Evolutionary conservation across 2,797 vertebrate genomes (phyloP).

Genomic region (Anguilla megastoma): DNA sequence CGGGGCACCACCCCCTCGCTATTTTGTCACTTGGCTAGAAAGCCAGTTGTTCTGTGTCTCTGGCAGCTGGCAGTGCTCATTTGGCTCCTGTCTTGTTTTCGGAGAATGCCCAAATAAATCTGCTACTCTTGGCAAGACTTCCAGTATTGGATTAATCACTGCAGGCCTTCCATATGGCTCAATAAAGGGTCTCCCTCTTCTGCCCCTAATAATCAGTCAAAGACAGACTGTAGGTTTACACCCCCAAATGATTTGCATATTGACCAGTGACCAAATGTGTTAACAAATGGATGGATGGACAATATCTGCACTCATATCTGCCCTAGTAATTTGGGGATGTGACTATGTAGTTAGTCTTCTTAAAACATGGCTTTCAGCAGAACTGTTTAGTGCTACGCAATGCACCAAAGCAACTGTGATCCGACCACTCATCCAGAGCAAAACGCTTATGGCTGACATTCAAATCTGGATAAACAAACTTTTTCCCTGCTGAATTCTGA

Average conservation of each 20-base stretch:
- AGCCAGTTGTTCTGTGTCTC: not conserved
- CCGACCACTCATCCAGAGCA: no score
- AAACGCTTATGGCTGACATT: no score
- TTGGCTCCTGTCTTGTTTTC: not conserved
- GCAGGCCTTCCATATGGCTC: not conserved
- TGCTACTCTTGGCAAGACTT: not conserved
- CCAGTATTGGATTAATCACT: not conserved
- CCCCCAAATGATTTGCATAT: not conserved
- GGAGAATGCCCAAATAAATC: constrained; percentile 1
- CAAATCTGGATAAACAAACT: no score
- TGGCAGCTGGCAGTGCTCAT: not conserved
- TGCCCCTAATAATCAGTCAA: not conserved
- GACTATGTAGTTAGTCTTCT: not conserved
- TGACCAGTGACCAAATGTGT: not conserved
- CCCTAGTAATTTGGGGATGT: not conserved
- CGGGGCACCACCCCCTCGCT: not conserved
- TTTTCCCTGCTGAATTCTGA: no score
- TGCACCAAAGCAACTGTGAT: no score
- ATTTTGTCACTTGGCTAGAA: not conserved
- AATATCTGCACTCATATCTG: no score
- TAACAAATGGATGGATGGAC: no score
- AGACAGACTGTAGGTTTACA: not conserved
- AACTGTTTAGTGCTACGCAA: no score
- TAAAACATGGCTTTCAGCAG: no score
- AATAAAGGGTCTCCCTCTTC: not conserved